Percentiles rank a stretch among this genome's conserved stretches.
Evolutionary conservation across 2,888 invertebrate genomes (phyloP).

Genomic region (Thecocarcelia acutangulata): DNA sequence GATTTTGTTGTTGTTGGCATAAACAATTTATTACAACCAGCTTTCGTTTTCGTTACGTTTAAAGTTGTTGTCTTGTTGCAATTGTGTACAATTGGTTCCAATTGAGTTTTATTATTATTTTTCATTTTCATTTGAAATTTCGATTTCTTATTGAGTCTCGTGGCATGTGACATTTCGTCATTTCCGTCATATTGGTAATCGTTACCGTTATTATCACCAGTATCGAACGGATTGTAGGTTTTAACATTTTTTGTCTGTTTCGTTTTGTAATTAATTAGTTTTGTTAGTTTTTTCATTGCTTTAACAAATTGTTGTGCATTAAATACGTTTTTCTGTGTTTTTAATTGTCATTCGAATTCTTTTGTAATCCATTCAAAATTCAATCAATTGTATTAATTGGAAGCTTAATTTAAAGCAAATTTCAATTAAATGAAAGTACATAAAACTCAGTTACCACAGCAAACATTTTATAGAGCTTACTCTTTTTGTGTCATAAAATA

Average conservation of each 20-base stretch:
- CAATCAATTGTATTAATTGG: too few relatives aligned
- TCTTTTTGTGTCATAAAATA: too few relatives aligned
- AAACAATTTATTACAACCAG: constrained; percentile 45
- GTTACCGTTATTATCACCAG: constrained; percentile 63
- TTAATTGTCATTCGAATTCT: constrained; percentile 12
- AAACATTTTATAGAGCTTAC: too few relatives aligned
- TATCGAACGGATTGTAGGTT: constrained; percentile 72
- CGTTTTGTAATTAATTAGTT: constrained; percentile 74
- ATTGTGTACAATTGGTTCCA: constrained; percentile 74
- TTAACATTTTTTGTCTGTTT: constrained; percentile 71
- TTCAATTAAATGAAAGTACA: constrained; percentile 12
- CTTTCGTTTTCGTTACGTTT: constrained; percentile 64
- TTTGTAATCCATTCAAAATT: constrained; percentile 3
- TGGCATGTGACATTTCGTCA: constrained; percentile 63
- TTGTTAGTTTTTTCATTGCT: constrained; percentile 76
- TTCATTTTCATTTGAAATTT: constrained; percentile 44
- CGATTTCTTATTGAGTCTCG: constrained; percentile 43
- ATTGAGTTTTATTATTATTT: constrained; percentile 40
- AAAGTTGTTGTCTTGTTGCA: constrained; percentile 63
- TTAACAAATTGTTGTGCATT: constrained; percentile 16
- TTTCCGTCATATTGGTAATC: constrained; percentile 55
- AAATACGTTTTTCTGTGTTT: not conserved
- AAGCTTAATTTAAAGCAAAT: constrained; percentile 38
- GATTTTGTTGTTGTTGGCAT: constrained; percentile 35
- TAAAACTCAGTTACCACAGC: not conserved